A percentile compares a stretch with the other conserved stretches of the same genome.
Conservation (phyloP, 2,888 invertebrate species). For the Pyrrhia umbra region DNA sequence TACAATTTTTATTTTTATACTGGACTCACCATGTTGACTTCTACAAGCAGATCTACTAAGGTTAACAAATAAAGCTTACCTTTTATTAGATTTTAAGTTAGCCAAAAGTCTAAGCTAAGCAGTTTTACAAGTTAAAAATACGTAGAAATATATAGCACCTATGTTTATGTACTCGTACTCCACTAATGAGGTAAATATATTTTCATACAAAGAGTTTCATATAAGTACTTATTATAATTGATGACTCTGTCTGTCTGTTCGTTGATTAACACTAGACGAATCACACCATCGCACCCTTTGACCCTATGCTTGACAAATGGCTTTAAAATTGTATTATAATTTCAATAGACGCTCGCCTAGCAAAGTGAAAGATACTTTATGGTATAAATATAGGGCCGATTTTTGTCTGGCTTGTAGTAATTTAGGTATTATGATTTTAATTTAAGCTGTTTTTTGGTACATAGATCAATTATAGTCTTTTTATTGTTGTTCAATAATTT, state of each 20-base stretch:
- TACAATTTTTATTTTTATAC: no score
- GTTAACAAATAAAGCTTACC: no score
- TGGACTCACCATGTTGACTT: no score
- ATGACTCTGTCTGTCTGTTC: constrained; percentile 78
- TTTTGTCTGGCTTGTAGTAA: not conserved
- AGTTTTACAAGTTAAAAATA: no score
- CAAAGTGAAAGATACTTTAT: constrained; percentile 45
- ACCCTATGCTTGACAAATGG: constrained; percentile 83
- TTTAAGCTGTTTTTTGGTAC: constrained; percentile 30
- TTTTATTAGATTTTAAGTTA: no score
- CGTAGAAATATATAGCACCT: not conserved
- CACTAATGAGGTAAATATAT: constrained; percentile 20
- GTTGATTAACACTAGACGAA: constrained; percentile 82
- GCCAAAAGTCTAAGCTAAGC: no score
- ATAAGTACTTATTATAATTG: constrained; percentile 74
- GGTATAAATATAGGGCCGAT: rapidly evolving
- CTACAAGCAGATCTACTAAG: no score
- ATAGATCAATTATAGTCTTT: constrained; percentile 33
- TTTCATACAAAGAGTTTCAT: constrained; percentile 45
- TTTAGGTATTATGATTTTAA: constrained; percentile 42
- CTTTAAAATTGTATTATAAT: constrained; percentile 72
- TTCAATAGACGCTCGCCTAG: constrained; percentile 26
- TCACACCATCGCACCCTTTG: constrained; percentile 81
- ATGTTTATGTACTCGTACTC: not conserved
- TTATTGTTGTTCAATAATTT: constrained; percentile 35